These are phyloP conservation scores for Nomada lathburiana DNA, from an alignment of 2,888 invertebrate genomes.

Conservation along the genomic window DNA sequence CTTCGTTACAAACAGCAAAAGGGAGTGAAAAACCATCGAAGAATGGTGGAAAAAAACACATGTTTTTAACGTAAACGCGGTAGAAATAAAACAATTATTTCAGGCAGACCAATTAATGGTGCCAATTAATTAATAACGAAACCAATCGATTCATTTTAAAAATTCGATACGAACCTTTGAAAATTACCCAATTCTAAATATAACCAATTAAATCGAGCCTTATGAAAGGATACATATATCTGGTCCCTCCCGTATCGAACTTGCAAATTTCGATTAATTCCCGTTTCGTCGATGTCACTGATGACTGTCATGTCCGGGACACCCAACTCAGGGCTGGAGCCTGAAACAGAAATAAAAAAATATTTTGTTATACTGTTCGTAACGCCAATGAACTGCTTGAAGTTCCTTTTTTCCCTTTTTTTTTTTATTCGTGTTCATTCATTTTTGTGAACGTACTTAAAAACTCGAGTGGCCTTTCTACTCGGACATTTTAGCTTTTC, in stretches of 20 bases:
- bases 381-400: background rate
- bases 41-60: background rate
- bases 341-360: conserved; percentile 78
- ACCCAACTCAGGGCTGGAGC: conserved; percentile 88
- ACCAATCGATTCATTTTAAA: background rate
- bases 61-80: background rate
- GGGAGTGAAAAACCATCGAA: background rate
- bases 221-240: conserved; percentile 95
- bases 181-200: too few relatives aligned
- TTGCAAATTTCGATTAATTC: conserved; percentile 94
- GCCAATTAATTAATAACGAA: background rate
- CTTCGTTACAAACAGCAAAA: too few relatives aligned
- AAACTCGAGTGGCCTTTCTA: background rate
- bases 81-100: too few relatives aligned
- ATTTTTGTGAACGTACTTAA: background rate
- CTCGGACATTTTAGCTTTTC: background rate
- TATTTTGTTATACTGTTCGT: background rate
- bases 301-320: conserved; percentile 96
- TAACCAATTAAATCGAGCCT: background rate
- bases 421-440: background rate
- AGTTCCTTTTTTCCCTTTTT: background rate
- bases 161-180: too few relatives aligned
- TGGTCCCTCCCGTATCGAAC: conserved; percentile 92
- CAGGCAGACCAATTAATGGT: too few relatives aligned
- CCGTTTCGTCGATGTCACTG: conserved; percentile 94